Evolutionary conservation across 2,113 vertebrate genomes (phyloP).

Genomic region (Myrmecophaga tridactyla): DNA sequence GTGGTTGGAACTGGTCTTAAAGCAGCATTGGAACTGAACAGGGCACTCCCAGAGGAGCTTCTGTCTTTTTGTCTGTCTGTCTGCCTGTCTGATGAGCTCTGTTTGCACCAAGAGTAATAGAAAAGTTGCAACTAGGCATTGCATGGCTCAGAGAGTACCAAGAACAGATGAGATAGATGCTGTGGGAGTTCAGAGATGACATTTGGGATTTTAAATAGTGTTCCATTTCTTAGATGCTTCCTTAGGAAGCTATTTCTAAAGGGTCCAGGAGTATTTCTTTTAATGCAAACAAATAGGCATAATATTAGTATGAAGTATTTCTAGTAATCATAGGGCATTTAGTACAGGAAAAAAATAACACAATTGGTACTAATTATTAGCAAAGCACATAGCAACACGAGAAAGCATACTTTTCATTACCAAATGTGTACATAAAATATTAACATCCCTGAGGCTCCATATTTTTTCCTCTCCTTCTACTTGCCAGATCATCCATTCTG

Average conservation of each 20-base stretch:
- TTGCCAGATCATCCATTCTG: not conserved
- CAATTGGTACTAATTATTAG: not conserved
- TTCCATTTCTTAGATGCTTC: not conserved
- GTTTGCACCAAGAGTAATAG: not conserved
- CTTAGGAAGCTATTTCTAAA: not conserved
- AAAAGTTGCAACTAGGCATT: not conserved
- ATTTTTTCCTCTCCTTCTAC: not conserved
- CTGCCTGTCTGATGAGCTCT: not conserved
- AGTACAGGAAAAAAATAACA: not conserved
- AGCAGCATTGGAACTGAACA: not conserved
- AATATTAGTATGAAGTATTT: not conserved
- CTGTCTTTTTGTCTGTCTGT: not conserved
- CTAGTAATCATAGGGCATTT: not conserved
- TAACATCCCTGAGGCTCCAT: not conserved
- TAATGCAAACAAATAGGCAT: not conserved
- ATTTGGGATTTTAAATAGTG: not conserved
- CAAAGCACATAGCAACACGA: not conserved
- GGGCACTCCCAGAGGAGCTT: not conserved
- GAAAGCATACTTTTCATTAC: not conserved
- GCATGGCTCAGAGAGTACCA: not conserved
- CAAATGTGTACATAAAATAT: not conserved
- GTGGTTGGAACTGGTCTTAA: not conserved
- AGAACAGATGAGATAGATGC: not conserved
- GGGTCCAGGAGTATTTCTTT: not conserved
- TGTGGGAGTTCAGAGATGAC: not conserved